Conservation (phyloP, 2,113 vertebrate genomes). For the Python bivittatus region DNA sequence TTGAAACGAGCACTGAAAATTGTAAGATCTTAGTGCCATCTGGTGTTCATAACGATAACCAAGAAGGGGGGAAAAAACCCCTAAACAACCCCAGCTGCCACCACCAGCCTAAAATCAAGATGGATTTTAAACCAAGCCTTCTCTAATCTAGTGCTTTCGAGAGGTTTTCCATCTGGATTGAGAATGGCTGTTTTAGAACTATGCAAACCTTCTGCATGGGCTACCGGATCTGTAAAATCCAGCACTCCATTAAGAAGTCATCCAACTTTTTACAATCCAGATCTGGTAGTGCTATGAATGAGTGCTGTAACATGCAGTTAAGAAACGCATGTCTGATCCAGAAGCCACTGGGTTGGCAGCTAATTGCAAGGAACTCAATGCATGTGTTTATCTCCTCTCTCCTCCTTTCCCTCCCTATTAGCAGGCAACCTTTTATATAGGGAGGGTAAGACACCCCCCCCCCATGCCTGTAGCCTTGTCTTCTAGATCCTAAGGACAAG, state of each 20-base stretch:
- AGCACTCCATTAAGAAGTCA: neutral
- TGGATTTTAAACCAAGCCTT: neutral
- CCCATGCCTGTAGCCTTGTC: neutral
- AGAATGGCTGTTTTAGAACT: neutral
- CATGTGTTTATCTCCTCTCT: neutral
- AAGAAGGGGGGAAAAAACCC: neutral
- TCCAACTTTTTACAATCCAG: neutral
- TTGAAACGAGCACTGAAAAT: neutral
- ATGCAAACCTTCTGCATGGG: neutral
- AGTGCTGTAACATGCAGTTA: neutral
- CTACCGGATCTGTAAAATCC: neutral
- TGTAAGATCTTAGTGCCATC: constrained; percentile 49
- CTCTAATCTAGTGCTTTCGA: neutral
- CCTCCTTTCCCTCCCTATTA: neutral
- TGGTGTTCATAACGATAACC: constrained; percentile 22
- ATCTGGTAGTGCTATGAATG: neutral
- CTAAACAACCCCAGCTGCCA: neutral
- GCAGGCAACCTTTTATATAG: neutral
- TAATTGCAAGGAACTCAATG: neutral
- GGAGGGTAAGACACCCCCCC: neutral
- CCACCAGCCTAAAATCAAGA: neutral
- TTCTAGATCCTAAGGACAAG: neutral
- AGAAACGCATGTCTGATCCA: neutral
- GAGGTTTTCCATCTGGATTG: neutral
- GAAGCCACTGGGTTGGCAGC: neutral